Conservation (phyloP, 2,797 vertebrate genomes). For the Thaleichthys pacificus region DNA sequence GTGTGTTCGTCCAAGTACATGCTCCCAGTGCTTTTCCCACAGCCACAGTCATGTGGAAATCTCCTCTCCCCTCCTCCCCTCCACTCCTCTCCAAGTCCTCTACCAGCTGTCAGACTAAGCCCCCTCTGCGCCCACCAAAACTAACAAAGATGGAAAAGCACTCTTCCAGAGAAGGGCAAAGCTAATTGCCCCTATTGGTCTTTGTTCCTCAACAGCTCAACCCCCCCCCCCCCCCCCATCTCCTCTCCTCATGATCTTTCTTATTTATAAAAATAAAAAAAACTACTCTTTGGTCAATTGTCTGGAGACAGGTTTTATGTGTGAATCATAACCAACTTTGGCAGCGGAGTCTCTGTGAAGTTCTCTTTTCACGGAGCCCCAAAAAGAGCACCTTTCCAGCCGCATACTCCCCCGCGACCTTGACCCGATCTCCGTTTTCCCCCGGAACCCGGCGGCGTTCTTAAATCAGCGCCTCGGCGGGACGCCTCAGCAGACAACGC, state of each 20-base stretch:
- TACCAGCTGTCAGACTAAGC: slow-evolving; percentile 41
- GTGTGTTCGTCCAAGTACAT: neutral
- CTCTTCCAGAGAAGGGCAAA: slow-evolving; percentile 35
- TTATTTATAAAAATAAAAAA: slow-evolving; percentile 6
- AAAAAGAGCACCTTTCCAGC: slow-evolving; percentile 24
- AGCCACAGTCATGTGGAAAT: slow-evolving; percentile 5
- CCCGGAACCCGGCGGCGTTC: neutral
- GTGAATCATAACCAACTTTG: slow-evolving; percentile 34
- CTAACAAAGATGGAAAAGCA: slow-evolving; percentile 33
- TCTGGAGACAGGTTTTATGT: slow-evolving; percentile 17
- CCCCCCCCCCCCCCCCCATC: slow-evolving; percentile 6
- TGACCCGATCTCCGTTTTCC: slow-evolving; percentile 35
- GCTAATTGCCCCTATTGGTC: slow-evolving; percentile 43
- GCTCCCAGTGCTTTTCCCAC: slow-evolving; percentile 10
- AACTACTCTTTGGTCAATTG: slow-evolving; percentile 21
- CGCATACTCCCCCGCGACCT: slow-evolving; percentile 6
- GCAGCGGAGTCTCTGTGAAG: slow-evolving; percentile 28
- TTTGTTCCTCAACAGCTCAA: slow-evolving; percentile 22
- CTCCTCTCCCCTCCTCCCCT: neutral
- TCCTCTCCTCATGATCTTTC: slow-evolving; percentile 12
- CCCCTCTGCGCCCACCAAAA: slow-evolving; percentile 29
- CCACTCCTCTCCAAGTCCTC: slow-evolving; percentile 18
- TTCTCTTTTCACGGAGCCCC: slow-evolving; percentile 29
- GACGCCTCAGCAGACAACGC: neutral
- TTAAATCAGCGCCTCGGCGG: neutral